Evolutionary conservation across 2,797 vertebrate genomes (phyloP), one percentile per base, ranked within the genome.

Genomic region (Sebastes vulpes): DNA sequence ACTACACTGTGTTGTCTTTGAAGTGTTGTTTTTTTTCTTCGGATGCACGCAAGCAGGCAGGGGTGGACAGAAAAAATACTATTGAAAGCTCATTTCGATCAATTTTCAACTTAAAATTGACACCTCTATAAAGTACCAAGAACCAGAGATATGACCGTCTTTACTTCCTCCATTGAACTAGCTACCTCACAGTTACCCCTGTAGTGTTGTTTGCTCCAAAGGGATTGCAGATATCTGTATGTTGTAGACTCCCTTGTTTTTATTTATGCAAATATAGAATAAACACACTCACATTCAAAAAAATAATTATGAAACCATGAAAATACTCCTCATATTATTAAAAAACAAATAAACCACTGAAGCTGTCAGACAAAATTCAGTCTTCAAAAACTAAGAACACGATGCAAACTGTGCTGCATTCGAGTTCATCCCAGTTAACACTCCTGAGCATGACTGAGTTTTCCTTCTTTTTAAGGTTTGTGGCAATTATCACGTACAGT

Each of bases 351-450:
- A 56, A 26, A 5, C 42, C 42, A 48, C 16, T 18, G 42, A 4
- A 48, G 2, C 26, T 38, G 31, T 48, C 32, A 26, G 25, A 1
- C 5, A 28, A 21, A 79, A 65, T 58, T 31, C n/a, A n/a, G 14
- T 16, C 9, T 28, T 61, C n/a, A 46, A 46, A 57, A 32, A 6
- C 9, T 25, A 52, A 57, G 4, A 64, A 32, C 48, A 60, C 7
- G 5, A 42, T 42, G 59, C 14, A 57, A 65, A 70, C 35, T 50
- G 23, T 32, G 64, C 65, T 65, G 26, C 69, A 70, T 79, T 16
- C 25, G 23, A 61, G 50, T 81, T 81, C 28, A 75, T 81, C 50
- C 58, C 21, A 77, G 70, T 79, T 66, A 65, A 18, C 46, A 42
- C 29, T 48, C 7, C 18, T 29, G 50, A 61, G 7, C 32, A 67